A percentile compares a stretch with the other conserved stretches of the same genome.
These are phyloP conservation scores for Syngnathus scovelli DNA, from an alignment of 2,113 vertebrate species.

Conservation along the genomic window DNA sequence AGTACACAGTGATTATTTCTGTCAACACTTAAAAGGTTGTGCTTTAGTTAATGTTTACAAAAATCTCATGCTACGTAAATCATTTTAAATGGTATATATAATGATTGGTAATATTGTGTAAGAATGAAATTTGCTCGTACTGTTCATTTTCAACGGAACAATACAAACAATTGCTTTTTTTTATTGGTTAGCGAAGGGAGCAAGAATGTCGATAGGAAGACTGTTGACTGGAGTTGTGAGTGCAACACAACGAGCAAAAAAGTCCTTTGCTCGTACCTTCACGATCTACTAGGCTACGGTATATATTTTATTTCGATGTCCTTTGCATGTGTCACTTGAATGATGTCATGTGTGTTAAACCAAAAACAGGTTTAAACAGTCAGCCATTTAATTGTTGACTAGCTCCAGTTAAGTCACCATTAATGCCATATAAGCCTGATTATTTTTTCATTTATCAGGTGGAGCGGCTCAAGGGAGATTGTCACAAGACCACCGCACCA, in stretches of 20 bases:
- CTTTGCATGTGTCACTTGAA: not conserved
- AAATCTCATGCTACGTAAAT: conserved; percentile 66
- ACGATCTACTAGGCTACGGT: not conserved
- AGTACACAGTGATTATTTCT: conserved; percentile 58
- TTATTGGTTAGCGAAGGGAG: not conserved
- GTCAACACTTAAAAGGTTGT: conserved; percentile 61
- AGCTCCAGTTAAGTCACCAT: not conserved
- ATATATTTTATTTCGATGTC: not conserved
- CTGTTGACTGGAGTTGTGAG: not conserved
- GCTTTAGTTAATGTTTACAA: conserved; percentile 62
- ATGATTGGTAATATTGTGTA: conserved; percentile 5
- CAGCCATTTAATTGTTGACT: not conserved
- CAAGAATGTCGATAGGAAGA: not conserved
- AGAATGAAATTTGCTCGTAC: not conserved
- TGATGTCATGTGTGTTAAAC: not conserved
- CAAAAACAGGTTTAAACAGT: not conserved
- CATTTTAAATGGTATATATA: conserved; percentile 29
- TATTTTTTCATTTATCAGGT: not conserved
- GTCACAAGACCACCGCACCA: not conserved
- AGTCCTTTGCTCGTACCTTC: not conserved
- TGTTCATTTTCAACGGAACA: not conserved
- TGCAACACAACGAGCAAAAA: not conserved
- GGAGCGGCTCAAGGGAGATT: not conserved
- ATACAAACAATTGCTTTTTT: no score
- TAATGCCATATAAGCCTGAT: not conserved